Evolutionary conservation across 1,140 invertebrate genomes (phyloP).

Genomic region (Piezodorus guildinii): DNA sequence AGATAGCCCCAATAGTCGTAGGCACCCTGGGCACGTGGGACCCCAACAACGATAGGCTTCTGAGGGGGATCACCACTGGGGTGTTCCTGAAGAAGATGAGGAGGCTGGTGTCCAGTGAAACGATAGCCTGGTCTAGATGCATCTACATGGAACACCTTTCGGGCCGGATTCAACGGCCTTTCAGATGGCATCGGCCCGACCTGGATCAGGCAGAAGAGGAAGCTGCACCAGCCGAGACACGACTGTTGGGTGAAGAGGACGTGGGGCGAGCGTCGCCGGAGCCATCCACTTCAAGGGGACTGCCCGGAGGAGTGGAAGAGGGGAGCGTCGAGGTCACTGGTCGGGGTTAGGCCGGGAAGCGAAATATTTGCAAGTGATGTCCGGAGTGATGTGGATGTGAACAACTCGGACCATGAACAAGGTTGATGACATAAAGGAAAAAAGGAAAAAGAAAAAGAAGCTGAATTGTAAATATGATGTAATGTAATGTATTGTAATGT

Average conservation of each 20-base stretch:
- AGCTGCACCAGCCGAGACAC: background rate
- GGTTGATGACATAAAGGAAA: too few relatives aligned
- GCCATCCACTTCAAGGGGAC: too few relatives aligned
- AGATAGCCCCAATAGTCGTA: background rate
- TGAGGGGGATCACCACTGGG: background rate
- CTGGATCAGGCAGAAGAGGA: background rate
- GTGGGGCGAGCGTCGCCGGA: too few relatives aligned
- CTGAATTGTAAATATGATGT: too few relatives aligned
- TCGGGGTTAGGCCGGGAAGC: too few relatives aligned
- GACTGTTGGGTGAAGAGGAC: background rate
- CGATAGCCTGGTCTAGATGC: constrained; percentile 29
- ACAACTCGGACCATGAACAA: too few relatives aligned
- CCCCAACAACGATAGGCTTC: constrained; percentile 6
- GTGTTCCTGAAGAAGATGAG: constrained; percentile 24
- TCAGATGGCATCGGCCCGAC: background rate
- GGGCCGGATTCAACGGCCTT: background rate
- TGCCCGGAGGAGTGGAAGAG: too few relatives aligned
- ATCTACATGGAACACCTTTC: constrained; percentile 26
- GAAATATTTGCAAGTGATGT: too few relatives aligned
- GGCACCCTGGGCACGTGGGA: constrained; percentile 16
- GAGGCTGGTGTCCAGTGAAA: constrained; percentile 27
- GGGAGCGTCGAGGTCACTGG: too few relatives aligned
- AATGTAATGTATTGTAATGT: too few relatives aligned
- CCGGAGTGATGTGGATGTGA: too few relatives aligned
- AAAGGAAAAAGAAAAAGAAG: too few relatives aligned